Percentiles rank a stretch among this genome's conserved stretches.
Evolutionary conservation across 2,888 invertebrate genomes (phyloP).

Genomic region (Tiliacea citrago): DNA sequence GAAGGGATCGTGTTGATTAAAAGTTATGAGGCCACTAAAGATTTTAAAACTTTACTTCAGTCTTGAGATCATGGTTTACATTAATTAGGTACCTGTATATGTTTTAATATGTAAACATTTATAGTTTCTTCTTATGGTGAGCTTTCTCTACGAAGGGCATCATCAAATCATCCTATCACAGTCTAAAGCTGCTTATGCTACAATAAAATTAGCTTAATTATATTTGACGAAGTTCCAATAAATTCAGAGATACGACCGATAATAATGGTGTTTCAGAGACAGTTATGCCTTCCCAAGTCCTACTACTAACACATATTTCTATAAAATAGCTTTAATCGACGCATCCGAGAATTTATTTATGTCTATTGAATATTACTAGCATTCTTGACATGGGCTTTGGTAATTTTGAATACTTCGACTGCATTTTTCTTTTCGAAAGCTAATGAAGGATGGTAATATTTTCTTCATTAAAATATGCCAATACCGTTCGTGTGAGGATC

Average conservation of each 20-base stretch:
- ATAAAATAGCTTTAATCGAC: slow-evolving; percentile 41
- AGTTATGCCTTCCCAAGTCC: slow-evolving; percentile 24
- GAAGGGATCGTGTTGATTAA: slow-evolving; percentile 32
- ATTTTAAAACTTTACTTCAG: neutral
- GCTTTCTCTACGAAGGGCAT: neutral
- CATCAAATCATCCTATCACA: neutral
- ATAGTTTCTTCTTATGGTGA: neutral
- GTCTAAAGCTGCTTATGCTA: neutral
- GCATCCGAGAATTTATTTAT: slow-evolving; percentile 50
- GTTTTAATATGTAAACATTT: neutral
- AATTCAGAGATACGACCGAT: slow-evolving; percentile 37
- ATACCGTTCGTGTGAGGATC: slow-evolving; percentile 70
- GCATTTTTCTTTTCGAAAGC: slow-evolving; percentile 71
- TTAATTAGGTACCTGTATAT: neutral
- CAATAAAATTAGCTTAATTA: slow-evolving; percentile 25
- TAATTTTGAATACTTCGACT: slow-evolving; percentile 69
- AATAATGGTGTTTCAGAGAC: slow-evolving; percentile 26
- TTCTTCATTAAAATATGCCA: slow-evolving; percentile 68
- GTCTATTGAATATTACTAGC: slow-evolving; percentile 44
- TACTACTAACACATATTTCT: slow-evolving; percentile 47
- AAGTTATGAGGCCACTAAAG: slow-evolving; percentile 23
- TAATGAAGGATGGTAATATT: slow-evolving; percentile 48
- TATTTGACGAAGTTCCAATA: slow-evolving; percentile 17
- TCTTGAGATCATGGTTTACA: slow-evolving; percentile 9
- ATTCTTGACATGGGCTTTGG: slow-evolving; percentile 69